These are phyloP conservation scores for Drosophila repletoides DNA, from an alignment of 1,140 invertebrate genomes.

Conservation along the genomic window DNA sequence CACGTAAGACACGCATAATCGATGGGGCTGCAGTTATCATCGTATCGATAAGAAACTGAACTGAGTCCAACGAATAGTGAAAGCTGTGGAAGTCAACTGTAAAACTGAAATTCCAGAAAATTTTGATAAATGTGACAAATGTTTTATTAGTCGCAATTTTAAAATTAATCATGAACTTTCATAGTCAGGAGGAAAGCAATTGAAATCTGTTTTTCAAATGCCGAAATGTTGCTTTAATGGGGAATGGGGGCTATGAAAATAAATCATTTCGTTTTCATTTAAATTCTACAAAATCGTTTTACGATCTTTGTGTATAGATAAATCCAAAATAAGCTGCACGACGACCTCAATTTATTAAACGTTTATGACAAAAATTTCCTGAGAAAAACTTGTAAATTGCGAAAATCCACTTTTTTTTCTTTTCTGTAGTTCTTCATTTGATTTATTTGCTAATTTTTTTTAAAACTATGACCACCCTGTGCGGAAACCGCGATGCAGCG, in stretches of 20 bases:
- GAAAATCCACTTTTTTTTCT: conserved; percentile 3
- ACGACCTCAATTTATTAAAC: conserved; percentile 2
- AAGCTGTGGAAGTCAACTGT: not conserved
- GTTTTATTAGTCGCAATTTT: conserved; percentile 12
- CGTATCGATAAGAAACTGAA: not conserved
- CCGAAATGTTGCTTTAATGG: conserved; percentile 11
- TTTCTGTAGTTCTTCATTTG: conserved; percentile 24
- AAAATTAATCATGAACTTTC: conserved; percentile 4
- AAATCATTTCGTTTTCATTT: conserved; percentile 27
- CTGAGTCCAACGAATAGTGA: not conserved
- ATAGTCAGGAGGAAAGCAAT: too few relatives aligned
- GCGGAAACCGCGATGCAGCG: conserved; percentile 33
- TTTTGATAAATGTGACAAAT: conserved; percentile 33
- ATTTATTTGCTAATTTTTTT: conserved; percentile 19
- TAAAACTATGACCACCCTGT: not conserved
- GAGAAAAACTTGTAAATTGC: conserved; percentile 20
- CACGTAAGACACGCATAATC: conserved; percentile 35
- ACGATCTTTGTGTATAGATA: conserved; percentile 15
- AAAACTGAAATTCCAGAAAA: conserved; percentile 24
- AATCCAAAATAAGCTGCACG: not conserved
- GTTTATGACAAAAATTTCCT: not conserved
- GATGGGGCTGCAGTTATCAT: conserved; percentile 33
- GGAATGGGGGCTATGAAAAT: conserved; percentile 22
- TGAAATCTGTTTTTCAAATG: not conserved
- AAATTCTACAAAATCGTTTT: conserved; percentile 24